Base-by-base conservation (phyloP, 2,888 invertebrate genomes). In the Tiliacea citrago region DNA sequence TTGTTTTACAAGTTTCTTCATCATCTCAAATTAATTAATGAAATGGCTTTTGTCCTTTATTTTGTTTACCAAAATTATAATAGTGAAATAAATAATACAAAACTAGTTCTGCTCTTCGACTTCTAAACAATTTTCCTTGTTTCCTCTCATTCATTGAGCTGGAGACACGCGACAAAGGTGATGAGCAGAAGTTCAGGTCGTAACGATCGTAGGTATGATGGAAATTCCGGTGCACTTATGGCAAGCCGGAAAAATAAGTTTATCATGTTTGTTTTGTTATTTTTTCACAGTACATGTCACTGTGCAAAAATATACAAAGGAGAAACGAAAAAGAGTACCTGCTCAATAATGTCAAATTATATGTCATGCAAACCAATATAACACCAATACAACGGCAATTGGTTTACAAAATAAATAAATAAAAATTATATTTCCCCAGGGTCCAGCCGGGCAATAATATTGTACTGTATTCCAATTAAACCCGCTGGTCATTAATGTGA, bases 91-190 rank as follows among this genome's bases (percentile, higher is more conserved):
- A 51, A 63, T 49, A 66, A 55, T 16, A 55, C n/a, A 35, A 51
- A 67, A 66, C 77, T 63, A 61, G 71, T 72, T 71, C 45, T 62
- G 68, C 57, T 61, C 24, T 39, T 60, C 39, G 29, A 51, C 42
- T 55, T 60, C 16, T 10, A 60, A n/a, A 68, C 24, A 16, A 69
- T 69, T 74, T 81, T 84, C 72, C 72, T 82, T 60, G 55, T 80
- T 81, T 60, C 58, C 71, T 60, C 63, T 68, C n/a, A n/a, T 51
- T 47, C 55, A 29, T 67, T 13, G 47, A 47, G 65, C 51, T 47
- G 55, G 47, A 21, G 39, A 9, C n/a, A 55, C 49, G 49, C 18
- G 9, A 42, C 29, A 39, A 16, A 68, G 81, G 24, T 16, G 18
- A 73, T 7, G 3, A 13, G 18, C 49, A 79, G 79, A 83, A 79